These are phyloP conservation scores for Gnathonemus longibarbis DNA, from an alignment of 2,113 vertebrate genomes.

Conservation along the genomic window DNA sequence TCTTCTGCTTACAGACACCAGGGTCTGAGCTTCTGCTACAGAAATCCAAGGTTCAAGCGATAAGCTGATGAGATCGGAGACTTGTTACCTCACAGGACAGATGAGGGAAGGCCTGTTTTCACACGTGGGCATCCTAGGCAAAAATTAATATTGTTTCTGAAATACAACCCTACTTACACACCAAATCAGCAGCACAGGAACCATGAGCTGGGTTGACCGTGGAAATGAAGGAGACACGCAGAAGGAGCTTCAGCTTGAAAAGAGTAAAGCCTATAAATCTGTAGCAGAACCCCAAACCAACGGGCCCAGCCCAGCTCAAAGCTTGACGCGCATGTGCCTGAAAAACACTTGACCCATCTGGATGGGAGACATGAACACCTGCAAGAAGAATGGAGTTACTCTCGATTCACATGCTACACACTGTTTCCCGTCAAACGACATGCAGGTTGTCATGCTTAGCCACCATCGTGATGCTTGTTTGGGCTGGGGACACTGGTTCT, in stretches of 20 bases:
- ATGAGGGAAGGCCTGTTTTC: background rate
- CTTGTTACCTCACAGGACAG: background rate
- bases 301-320: conserved; percentile 83
- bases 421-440: background rate
- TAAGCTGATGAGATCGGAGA: background rate
- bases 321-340: conserved; percentile 86
- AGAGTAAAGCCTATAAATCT: conserved; percentile 49
- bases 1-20: conserved; percentile 84
- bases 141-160: background rate
- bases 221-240: background rate
- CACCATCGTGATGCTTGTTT: background rate
- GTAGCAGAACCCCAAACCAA: conserved; percentile 95
- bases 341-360: conserved; percentile 28
- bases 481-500: background rate
- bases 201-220: background rate
- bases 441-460: background rate
- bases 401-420: background rate
- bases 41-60: conserved; percentile 25
- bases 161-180: background rate
- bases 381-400: conserved; percentile 1
- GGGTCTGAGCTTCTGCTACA: conserved; percentile 94
- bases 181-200: background rate
- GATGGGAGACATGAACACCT: conserved; percentile 11
- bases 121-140: background rate
- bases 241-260: background rate